Percentiles rank a stretch among this genome's conserved stretches.
Evolutionary conservation across 1,140 invertebrate genomes (phyloP).

Genomic region (Drosophila takahashii): DNA sequence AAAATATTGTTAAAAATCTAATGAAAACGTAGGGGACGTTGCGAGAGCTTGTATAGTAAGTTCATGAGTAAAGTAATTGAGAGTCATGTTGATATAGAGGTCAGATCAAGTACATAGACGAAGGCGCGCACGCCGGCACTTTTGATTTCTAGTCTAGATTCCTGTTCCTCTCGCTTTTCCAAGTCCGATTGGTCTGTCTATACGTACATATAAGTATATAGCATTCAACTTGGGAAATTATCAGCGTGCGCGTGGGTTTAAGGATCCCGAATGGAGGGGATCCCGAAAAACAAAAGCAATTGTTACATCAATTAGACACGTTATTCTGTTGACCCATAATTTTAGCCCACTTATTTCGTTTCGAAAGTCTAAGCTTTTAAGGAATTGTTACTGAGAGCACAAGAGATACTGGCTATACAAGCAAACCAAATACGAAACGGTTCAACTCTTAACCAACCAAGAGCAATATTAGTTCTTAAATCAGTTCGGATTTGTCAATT

Average conservation of each 20-base stretch:
- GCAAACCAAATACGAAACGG: conserved; percentile 16
- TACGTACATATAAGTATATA: not conserved
- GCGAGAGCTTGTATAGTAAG: conserved; percentile 77
- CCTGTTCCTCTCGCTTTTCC: conserved; percentile 15
- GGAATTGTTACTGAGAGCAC: conserved; percentile 63
- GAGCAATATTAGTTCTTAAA: conserved; percentile 80
- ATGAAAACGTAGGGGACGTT: conserved; percentile 27
- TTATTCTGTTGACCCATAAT: conserved; percentile 27
- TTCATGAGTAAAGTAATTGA: conserved; percentile 46
- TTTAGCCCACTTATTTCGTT: conserved; percentile 17
- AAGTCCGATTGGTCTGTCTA: conserved; percentile 7
- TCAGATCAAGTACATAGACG: conserved; percentile 13
- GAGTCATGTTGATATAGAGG: conserved; percentile 18
- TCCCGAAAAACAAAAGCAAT: conserved; percentile 30
- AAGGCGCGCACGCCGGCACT: conserved; percentile 25
- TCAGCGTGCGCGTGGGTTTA: conserved; percentile 12
- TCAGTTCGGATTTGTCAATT: conserved; percentile 69
- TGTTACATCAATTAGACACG: conserved; percentile 54
- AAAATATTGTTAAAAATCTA: conserved; percentile 50
- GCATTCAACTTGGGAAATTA: conserved; percentile 1
- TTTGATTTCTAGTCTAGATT: conserved; percentile 15
- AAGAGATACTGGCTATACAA: conserved; percentile 39
- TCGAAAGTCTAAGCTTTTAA: conserved; percentile 33
- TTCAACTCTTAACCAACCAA: conserved; percentile 32
- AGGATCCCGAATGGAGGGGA: not conserved